Evolutionary conservation across 2,113 vertebrate species (phyloP).

Genomic region (Psittacara wagleri): DNA sequence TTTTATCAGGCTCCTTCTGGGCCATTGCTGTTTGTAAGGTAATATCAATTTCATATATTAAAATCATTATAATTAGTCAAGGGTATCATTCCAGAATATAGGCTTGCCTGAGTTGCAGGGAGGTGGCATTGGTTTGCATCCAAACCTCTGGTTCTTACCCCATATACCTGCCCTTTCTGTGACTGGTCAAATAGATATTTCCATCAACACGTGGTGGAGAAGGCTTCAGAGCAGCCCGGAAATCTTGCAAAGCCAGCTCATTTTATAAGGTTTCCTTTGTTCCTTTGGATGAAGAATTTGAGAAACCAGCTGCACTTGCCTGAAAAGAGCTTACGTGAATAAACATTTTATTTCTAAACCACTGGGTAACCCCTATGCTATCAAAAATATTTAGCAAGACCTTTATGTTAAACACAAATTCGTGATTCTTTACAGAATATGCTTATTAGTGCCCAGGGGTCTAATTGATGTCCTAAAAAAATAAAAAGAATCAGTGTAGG

Average conservation of each 20-base stretch:
- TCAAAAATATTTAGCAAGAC: background rate
- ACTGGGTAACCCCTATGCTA: background rate
- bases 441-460: background rate
- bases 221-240: background rate
- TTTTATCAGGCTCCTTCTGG: constrained; percentile 32
- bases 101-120: background rate
- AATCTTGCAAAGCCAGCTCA: background rate
- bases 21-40: background rate
- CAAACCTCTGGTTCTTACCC: background rate
- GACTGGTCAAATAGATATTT: background rate
- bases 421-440: background rate
- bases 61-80: constrained; percentile 7
- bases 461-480: background rate
- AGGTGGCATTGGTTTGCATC: background rate
- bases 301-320: background rate
- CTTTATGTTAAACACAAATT: background rate
- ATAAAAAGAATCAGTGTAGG: background rate
- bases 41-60: constrained; percentile 4
- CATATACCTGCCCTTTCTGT: background rate
- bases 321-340: background rate
- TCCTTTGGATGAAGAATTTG: background rate
- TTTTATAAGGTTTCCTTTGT: background rate
- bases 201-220: background rate
- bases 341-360: background rate
- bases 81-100: background rate